Conservation (phyloP, 1,140 invertebrate species). For the Drosophila pruinosa region DNA sequence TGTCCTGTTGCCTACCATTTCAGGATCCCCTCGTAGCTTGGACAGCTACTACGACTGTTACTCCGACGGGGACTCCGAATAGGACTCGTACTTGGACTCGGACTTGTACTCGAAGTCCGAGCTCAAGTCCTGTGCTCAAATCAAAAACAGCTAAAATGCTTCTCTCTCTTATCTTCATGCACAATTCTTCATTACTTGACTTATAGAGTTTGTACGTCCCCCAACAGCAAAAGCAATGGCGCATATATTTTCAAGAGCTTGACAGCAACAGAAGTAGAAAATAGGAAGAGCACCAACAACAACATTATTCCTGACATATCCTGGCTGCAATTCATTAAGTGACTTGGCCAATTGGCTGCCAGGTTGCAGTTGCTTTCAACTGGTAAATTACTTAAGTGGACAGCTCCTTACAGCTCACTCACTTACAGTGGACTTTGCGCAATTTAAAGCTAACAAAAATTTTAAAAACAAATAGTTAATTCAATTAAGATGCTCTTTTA, state of each 20-base stretch:
- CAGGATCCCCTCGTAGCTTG: not conserved
- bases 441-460: too few relatives aligned
- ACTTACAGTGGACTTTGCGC: conserved; percentile 15
- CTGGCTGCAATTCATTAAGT: conserved; percentile 65
- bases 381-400: conserved; percentile 50
- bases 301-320: conserved; percentile 49
- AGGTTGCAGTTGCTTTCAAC: conserved; percentile 16
- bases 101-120: not conserved
- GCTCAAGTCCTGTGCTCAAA: conserved; percentile 52
- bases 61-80: too few relatives aligned
- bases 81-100: not conserved
- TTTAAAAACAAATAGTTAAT: too few relatives aligned
- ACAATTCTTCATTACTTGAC: not conserved
- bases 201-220: not conserved
- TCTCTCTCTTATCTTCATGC: not conserved
- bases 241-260: conserved; percentile 8
- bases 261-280: conserved; percentile 1
- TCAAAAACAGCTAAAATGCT: conserved; percentile 22
- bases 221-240: conserved; percentile 23
- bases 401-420: conserved; percentile 20
- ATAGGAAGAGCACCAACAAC: conserved; percentile 12
- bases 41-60: too few relatives aligned
- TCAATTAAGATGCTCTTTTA: too few relatives aligned
- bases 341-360: conserved; percentile 67
- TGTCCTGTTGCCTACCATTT: conserved; percentile 22